A percentile compares a stretch with the other conserved stretches of the same genome.
Conservation (phyloP, 2,113 vertebrate genomes). For the Mystacornis crossleyi region DNA sequence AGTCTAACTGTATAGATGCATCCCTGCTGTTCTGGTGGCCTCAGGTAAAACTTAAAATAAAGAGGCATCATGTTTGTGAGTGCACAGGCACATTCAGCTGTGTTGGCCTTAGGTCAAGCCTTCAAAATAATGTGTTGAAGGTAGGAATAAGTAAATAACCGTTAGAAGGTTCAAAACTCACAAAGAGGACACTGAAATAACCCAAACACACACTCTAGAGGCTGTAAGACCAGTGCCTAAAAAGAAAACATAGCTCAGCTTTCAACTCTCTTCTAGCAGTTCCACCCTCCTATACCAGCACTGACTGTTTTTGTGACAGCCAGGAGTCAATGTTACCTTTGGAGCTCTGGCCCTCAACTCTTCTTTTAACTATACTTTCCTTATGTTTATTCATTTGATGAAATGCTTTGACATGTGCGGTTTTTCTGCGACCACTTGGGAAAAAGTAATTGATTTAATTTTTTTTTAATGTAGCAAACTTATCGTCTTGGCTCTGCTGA, state of each 20-base stretch:
- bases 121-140: background rate
- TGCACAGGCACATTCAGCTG: background rate
- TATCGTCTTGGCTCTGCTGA: background rate
- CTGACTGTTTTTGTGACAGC: background rate
- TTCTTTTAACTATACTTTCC: background rate
- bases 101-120: background rate
- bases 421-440: background rate
- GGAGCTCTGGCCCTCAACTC: background rate
- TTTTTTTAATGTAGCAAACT: background rate
- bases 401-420: background rate
- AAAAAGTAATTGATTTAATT: background rate
- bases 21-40: background rate
- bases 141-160: background rate
- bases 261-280: background rate
- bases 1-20: background rate
- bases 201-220: background rate
- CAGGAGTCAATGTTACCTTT: background rate
- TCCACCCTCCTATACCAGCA: background rate
- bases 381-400: background rate
- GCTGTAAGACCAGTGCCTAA: background rate
- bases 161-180: background rate
- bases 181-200: background rate
- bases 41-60: background rate
- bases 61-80: background rate
- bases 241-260: background rate